Evolutionary conservation across 1,140 invertebrate species (phyloP).

Genomic region (Orius laevigatus): DNA sequence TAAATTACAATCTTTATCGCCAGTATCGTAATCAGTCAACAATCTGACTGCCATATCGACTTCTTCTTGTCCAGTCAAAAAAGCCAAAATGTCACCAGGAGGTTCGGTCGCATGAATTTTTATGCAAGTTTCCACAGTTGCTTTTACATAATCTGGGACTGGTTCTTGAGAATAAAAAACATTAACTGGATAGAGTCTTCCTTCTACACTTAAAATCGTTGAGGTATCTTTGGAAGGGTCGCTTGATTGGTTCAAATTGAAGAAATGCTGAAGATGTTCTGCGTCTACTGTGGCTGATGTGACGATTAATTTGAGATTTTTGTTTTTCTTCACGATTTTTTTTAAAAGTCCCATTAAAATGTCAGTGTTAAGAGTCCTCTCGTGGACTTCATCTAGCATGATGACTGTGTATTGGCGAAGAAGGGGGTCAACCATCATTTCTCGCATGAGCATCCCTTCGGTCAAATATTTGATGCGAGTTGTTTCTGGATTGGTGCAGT

Average conservation of each 20-base stretch:
- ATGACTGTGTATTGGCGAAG: conserved; percentile 77
- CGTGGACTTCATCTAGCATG: conserved; percentile 93
- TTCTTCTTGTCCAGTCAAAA: conserved; percentile 90
- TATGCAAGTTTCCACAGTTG: conserved; percentile 71
- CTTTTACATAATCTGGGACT: conserved; percentile 78
- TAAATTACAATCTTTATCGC: conserved; percentile 6
- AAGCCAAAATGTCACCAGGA: conserved; percentile 77
- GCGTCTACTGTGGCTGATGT: conserved; percentile 94
- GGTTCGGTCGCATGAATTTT: conserved; percentile 63
- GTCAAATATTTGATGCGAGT: conserved; percentile 94
- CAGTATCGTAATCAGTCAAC: conserved; percentile 40
- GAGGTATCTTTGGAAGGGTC: conserved; percentile 46
- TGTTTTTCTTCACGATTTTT: conserved; percentile 78
- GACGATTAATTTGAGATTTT: conserved; percentile 69
- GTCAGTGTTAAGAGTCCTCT: conserved; percentile 82
- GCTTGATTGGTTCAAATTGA: conserved; percentile 51
- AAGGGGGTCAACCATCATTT: conserved; percentile 90
- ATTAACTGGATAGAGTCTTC: conserved; percentile 74
- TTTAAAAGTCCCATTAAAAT: conserved; percentile 87
- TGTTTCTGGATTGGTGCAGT: conserved; percentile 40
- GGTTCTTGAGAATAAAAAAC: conserved; percentile 74
- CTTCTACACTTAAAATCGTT: conserved; percentile 73
- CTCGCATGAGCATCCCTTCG: conserved; percentile 82
- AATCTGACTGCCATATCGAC: conserved; percentile 56
- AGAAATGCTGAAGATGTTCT: conserved; percentile 70